Conservation (phyloP, 1,140 invertebrate species). For the Macrocentrus cingulum region DNA sequence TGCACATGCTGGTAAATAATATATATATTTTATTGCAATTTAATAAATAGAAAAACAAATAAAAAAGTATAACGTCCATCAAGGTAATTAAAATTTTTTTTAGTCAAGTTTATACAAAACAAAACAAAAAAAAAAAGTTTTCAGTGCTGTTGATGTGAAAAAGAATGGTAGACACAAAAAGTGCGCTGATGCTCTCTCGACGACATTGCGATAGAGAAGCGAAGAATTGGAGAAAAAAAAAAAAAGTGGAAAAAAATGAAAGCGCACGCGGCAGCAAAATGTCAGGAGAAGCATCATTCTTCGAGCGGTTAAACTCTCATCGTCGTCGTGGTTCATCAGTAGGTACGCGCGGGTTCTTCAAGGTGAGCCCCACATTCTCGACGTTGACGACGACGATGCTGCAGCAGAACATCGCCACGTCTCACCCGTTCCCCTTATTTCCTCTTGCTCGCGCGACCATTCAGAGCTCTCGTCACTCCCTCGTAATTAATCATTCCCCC, state of each 20-base stretch:
- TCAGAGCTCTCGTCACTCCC: conserved; percentile 47
- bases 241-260: no score
- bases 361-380: conserved; percentile 33
- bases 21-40: no score
- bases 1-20: no score
- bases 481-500: conserved; percentile 58
- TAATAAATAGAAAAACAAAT: no score
- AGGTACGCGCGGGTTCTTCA: conserved; percentile 30
- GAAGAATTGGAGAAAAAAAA: conserved; percentile 5
- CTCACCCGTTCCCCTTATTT: neutral
- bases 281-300: conserved; percentile 30
- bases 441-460: conserved; percentile 18
- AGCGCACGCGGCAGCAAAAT: conserved; percentile 26
- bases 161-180: neutral
- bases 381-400: conserved; percentile 2
- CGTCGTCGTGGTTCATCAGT: conserved; percentile 30
- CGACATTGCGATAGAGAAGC: neutral
- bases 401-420: neutral
- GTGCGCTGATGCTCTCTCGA: neutral
- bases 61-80: no score
- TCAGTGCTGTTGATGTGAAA: no score
- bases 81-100: no score
- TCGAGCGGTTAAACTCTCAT: conserved; percentile 26
- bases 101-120: no score
- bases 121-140: no score